A percentile compares a stretch with the other conserved stretches of the same genome.
phyloP scores from a whole-genome alignment of 1,140 invertebrate genomes.

The Sitobion miscanthi region DNA sequence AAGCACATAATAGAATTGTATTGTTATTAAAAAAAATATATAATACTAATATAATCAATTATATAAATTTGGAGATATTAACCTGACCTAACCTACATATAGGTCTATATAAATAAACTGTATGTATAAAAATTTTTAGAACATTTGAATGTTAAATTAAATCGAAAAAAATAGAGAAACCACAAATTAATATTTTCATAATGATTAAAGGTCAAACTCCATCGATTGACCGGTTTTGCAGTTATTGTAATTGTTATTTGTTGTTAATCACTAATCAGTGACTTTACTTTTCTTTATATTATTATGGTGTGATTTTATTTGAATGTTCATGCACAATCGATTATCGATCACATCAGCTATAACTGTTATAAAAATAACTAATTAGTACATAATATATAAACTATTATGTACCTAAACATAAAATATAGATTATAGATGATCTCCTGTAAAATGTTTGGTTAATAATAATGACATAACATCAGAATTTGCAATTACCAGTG shows the following conservation, averaged over 20 bases:
- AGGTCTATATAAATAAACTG: too few species aligned
- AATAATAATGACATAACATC: not conserved
- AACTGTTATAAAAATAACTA: not conserved
- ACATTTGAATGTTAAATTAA: not conserved
- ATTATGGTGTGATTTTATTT: not conserved
- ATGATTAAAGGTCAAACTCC: not conserved
- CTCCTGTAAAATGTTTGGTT: not conserved
- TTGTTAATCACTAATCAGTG: not conserved
- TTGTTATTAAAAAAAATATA: not conserved
- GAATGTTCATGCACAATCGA: not conserved
- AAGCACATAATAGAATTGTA: not conserved
- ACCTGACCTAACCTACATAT: not conserved
- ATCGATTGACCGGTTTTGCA: not conserved
- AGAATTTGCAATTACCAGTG: constrained; percentile 65
- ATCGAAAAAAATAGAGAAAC: not conserved
- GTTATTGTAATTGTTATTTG: not conserved
- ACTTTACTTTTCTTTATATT: not conserved
- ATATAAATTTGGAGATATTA: not conserved
- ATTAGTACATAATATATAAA: too few species aligned
- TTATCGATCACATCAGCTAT: not conserved
- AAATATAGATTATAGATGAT: too few species aligned
- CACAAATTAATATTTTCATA: not conserved
- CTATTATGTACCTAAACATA: too few species aligned
- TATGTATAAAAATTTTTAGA: not conserved
- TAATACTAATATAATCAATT: not conserved